Conservation (phyloP, 1,140 invertebrate genomes). For the Bombus confusus region DNA sequence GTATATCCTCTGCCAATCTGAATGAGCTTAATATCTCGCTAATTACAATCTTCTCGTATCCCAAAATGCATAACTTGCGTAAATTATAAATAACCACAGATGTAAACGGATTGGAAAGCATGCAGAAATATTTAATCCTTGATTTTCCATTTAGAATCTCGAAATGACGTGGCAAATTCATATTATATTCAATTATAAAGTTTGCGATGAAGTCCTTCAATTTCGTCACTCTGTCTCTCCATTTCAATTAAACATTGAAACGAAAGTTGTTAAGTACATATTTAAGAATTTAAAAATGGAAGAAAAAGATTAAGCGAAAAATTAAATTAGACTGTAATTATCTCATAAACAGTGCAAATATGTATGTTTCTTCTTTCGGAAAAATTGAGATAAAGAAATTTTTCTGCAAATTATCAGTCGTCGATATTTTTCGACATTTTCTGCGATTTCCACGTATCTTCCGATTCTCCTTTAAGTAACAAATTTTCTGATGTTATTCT, state of each 20-base stretch:
- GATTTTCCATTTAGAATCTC: neutral
- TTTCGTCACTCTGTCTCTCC: neutral
- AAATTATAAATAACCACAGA: neutral
- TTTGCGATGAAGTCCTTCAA: neutral
- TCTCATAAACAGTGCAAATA: neutral
- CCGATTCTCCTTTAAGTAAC: neutral
- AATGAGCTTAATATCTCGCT: neutral
- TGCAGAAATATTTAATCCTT: neutral
- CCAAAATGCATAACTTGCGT: neutral
- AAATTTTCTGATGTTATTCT: neutral
- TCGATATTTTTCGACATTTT: neutral
- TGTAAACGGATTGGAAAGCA: neutral
- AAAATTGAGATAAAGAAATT: neutral
- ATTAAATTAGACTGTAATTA: neutral
- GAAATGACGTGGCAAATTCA: neutral
- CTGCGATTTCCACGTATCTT: no score
- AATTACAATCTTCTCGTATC: no score
- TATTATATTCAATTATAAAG: neutral
- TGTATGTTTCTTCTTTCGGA: neutral
- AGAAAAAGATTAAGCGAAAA: neutral
- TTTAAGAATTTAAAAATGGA: neutral
- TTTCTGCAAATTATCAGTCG: neutral
- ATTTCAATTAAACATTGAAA: neutral
- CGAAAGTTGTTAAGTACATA: no score
- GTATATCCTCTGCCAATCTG: neutral